Evolutionary conservation across 2,797 vertebrate genomes (phyloP), one percentile per base, ranked within the genome.

Genomic region (Nannoperca australis): DNA sequence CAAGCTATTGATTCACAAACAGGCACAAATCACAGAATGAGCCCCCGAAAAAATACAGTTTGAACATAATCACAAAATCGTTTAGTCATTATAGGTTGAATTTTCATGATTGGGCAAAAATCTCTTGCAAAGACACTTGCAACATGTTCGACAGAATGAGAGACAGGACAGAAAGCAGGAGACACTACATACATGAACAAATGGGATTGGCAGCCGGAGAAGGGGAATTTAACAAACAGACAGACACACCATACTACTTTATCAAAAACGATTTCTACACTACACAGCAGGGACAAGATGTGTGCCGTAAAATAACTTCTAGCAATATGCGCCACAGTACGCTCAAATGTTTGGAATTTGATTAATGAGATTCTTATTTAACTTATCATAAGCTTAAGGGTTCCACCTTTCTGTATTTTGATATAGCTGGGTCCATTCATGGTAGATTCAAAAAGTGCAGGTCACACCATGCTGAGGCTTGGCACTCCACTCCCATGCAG

Each of bases 381-480:
- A 49, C 56, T 54, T 10, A 14, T 54, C 4, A 9, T 20, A 2
- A 53, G 10, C 42, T 72, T 40, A 50, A 42, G 18, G 24, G 38
- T 44, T 75, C 27, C 56, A n/a, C 59, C 20, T 76, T 44, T 20
- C 14, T 49, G 55, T 38, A 7, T 30, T 11, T 17, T 40, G 40
- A 54, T 18, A 22, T 10, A 56, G 58, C 32, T 32, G 32, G 40
- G 34, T 69, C 44, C 68, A 59, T 58, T 84, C 61, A 62, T 34
- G 53, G 60, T 12, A 73, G 42, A 69, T 72, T 79, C 12, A 66
- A 62, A 55, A 75, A 81, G 55, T 82, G 71, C 55, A 82, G 60
- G 55, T 91, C 87, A 92, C 81, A 88, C 80, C 92, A 94, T 94
- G 93, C 92, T 85, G 77, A 66, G 44, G 70, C 65, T 78, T 74